Conservation (phyloP, 2,888 invertebrate species). For the Eupithecia subumbrata region DNA sequence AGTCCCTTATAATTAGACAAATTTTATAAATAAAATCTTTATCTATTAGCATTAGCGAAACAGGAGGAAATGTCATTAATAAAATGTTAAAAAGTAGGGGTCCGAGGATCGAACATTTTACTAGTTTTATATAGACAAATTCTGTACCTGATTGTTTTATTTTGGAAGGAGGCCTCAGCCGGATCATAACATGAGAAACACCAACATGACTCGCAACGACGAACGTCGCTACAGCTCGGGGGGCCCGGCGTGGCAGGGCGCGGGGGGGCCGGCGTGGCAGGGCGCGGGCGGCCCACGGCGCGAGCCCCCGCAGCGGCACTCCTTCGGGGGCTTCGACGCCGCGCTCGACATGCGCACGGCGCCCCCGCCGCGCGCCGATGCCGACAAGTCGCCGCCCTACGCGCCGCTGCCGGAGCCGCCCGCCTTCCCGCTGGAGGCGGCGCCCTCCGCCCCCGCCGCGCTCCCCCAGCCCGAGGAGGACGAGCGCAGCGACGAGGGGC, state of each 20-base stretch:
- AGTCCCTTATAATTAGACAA: too few relatives aligned
- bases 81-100: too few relatives aligned
- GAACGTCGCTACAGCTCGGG: conserved; percentile 33
- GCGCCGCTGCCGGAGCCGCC: conserved; percentile 69
- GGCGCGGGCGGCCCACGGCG: conserved; percentile 39
- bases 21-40: too few relatives aligned
- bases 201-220: conserved; percentile 21
- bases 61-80: too few relatives aligned
- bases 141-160: background rate
- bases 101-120: too few relatives aligned
- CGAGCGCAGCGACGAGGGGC: conserved; percentile 82
- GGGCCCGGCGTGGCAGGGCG: conserved; percentile 41
- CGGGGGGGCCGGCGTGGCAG: conserved; percentile 37
- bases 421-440: conserved; percentile 64
- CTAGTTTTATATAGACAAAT: too few relatives aligned
- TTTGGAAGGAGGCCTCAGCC: conserved; percentile 22
- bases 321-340: conserved; percentile 67
- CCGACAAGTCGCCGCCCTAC: conserved; percentile 43
- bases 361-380: conserved; percentile 45
- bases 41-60: too few relatives aligned
- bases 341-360: conserved; percentile 72
- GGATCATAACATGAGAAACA: conserved; percentile 20
- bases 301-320: conserved; percentile 53
- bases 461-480: conserved; percentile 63
- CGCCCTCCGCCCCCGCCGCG: conserved; percentile 53